Conservation (phyloP, 1,140 invertebrate genomes). For the Drosophila kepulauana region DNA sequence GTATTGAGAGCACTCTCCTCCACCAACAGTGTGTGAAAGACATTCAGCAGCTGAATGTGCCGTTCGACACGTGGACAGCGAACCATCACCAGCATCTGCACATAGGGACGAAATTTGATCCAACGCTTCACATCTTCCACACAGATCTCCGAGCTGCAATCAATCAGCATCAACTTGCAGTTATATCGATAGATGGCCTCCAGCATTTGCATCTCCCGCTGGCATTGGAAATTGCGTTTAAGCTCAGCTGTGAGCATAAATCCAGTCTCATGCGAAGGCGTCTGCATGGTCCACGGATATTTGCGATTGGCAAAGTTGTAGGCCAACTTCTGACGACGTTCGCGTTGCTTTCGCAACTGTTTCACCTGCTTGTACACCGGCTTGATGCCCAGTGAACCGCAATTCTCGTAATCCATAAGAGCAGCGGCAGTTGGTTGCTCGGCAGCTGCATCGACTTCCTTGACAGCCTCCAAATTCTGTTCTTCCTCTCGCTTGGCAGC, state of each 20-base stretch:
- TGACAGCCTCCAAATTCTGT: slow-evolving; percentile 11
- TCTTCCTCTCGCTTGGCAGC: slow-evolving; percentile 23
- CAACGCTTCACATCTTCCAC: slow-evolving; percentile 62
- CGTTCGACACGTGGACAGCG: slow-evolving; percentile 57
- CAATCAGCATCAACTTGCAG: slow-evolving; percentile 69
- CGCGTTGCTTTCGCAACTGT: slow-evolving; percentile 14
- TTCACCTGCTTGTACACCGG: slow-evolving; percentile 42
- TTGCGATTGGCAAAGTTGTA: slow-evolving; percentile 65
- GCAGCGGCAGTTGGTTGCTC: not conserved
- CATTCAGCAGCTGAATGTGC: slow-evolving; percentile 56
- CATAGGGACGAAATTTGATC: slow-evolving; percentile 68
- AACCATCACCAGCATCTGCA: slow-evolving; percentile 57
- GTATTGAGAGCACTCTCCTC: slow-evolving; percentile 54
- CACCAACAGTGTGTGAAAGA: slow-evolving; percentile 54
- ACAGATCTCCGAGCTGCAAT: slow-evolving; percentile 57
- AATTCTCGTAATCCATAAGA: not conserved
- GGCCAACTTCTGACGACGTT: slow-evolving; percentile 61
- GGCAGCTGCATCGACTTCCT: slow-evolving; percentile 17
- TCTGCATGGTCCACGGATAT: slow-evolving; percentile 76
- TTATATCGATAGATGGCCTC: slow-evolving; percentile 50
- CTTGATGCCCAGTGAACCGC: slow-evolving; percentile 33
- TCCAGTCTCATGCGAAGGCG: slow-evolving; percentile 46
- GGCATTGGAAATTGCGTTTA: slow-evolving; percentile 20
- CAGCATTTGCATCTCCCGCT: slow-evolving; percentile 56
- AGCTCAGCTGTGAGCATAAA: slow-evolving; percentile 49